Conservation (phyloP, 2,797 vertebrate species). For the Leuciscus waleckii region DNA sequence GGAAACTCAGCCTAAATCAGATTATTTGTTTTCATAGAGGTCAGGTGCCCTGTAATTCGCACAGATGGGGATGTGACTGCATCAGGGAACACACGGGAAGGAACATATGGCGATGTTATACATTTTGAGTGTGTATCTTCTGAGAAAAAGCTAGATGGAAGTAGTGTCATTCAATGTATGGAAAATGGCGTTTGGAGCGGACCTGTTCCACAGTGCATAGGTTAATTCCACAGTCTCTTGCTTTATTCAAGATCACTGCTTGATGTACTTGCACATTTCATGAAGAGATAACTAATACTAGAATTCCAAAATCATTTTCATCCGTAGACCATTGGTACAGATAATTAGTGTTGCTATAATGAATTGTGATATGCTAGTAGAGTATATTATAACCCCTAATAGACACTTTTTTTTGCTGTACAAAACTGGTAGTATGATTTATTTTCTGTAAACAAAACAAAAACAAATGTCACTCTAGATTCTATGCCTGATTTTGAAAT, state of each 20-base stretch:
- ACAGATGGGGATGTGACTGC: constrained; percentile 48
- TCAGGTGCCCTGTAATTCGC: constrained; percentile 62
- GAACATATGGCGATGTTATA: constrained; percentile 68
- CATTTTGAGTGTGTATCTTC: constrained; percentile 68
- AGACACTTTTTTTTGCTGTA: not conserved
- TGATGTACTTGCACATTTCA: too few relatives aligned
- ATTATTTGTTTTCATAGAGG: constrained; percentile 60
- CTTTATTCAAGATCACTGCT: not conserved
- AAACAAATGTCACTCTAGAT: too few relatives aligned
- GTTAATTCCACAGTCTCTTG: constrained; percentile 57
- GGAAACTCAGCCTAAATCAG: not conserved
- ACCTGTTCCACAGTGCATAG: constrained; percentile 60
- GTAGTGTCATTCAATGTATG: constrained; percentile 64
- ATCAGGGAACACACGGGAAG: constrained; percentile 66
- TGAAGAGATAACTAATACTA: not conserved
- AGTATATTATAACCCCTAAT: too few relatives aligned
- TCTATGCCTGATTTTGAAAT: too few relatives aligned
- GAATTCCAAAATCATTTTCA: not conserved
- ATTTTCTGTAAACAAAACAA: too few relatives aligned
- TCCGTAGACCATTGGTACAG: too few relatives aligned
- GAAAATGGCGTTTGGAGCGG: constrained; percentile 68
- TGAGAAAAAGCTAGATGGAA: not conserved
- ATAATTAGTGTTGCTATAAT: too few relatives aligned
- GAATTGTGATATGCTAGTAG: too few relatives aligned
- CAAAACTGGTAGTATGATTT: too few relatives aligned